These are phyloP conservation scores for Nematopogon swammerdamellus DNA, from an alignment of 2,888 invertebrate genomes.

Conservation along the genomic window DNA sequence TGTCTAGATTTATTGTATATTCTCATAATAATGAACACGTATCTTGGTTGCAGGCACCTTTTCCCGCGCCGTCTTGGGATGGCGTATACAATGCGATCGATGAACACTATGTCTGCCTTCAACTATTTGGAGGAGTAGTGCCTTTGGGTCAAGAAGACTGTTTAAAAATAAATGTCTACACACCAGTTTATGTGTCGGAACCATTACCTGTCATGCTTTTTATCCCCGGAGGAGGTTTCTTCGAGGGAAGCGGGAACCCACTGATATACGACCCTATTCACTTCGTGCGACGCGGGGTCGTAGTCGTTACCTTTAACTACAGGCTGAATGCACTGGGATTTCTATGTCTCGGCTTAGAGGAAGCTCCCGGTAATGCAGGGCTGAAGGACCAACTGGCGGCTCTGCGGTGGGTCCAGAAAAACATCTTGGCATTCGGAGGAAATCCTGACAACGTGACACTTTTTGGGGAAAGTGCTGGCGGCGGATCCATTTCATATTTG, in stretches of 20 bases:
- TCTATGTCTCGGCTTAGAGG: constrained; percentile 34
- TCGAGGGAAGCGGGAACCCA: constrained; percentile 36
- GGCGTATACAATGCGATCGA: constrained; percentile 28
- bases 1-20: neutral
- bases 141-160: constrained; percentile 35
- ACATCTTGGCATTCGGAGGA: constrained; percentile 36
- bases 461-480: constrained; percentile 26
- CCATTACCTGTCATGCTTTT: constrained; percentile 39
- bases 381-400: constrained; percentile 42
- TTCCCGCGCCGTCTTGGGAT: constrained; percentile 26
- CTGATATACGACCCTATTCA: constrained; percentile 38
- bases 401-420: constrained; percentile 32
- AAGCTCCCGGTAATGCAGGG: constrained; percentile 41
- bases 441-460: constrained; percentile 37
- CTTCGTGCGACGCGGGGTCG: constrained; percentile 28
- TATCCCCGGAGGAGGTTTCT: constrained; percentile 43
- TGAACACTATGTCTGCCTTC: constrained; percentile 33
- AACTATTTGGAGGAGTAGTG: constrained; percentile 24
- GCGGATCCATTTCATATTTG: neutral
- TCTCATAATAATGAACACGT: too few relatives aligned
- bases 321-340: constrained; percentile 41
- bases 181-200: constrained; percentile 18
- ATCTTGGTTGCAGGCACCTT: constrained; percentile 27
- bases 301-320: constrained; percentile 42
- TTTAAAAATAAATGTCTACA: constrained; percentile 35